Percentiles rank a stretch among this genome's conserved stretches.
These are phyloP conservation scores for Drosophila sulfurigaster DNA, from an alignment of 1,140 invertebrate species.

Conservation along the genomic window DNA sequence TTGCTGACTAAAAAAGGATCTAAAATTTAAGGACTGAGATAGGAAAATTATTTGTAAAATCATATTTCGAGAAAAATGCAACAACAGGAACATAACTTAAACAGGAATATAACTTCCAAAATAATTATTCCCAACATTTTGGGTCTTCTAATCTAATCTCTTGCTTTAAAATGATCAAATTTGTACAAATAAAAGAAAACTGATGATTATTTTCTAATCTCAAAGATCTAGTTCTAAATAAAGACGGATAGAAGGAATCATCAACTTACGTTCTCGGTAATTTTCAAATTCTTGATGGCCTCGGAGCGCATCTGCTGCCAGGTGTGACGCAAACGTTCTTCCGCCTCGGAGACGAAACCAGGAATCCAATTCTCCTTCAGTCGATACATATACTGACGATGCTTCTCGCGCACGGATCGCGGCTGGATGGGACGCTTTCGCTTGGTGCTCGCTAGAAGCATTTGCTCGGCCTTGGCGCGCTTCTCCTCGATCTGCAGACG, in stretches of 20 bases:
- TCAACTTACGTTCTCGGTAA: constrained; percentile 65
- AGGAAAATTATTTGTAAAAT: too few species aligned
- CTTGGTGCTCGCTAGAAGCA: constrained; percentile 45
- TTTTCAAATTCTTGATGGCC: constrained; percentile 63
- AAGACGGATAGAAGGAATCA: not conserved
- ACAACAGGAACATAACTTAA: too few species aligned
- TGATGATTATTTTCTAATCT: too few species aligned
- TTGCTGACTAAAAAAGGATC: too few species aligned
- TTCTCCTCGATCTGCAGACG: constrained; percentile 77
- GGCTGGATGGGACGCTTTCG: constrained; percentile 53
- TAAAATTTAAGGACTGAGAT: too few species aligned
- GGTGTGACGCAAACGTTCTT: constrained; percentile 74
- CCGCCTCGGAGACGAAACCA: constrained; percentile 77
- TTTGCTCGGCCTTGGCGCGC: constrained; percentile 62
- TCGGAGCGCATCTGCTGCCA: constrained; percentile 76
- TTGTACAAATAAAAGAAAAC: too few species aligned
- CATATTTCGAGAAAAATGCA: too few species aligned
- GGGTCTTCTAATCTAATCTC: too few species aligned
- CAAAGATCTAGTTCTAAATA: too few species aligned
- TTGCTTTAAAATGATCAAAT: too few species aligned
- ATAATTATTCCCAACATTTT: too few species aligned
- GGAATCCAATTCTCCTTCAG: constrained; percentile 71
- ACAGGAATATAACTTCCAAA: too few species aligned
- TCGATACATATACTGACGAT: constrained; percentile 53
- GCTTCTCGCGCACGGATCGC: constrained; percentile 60